phyloP scores from a whole-genome alignment of 2,113 vertebrate species.

The Alosa alosa region DNA sequence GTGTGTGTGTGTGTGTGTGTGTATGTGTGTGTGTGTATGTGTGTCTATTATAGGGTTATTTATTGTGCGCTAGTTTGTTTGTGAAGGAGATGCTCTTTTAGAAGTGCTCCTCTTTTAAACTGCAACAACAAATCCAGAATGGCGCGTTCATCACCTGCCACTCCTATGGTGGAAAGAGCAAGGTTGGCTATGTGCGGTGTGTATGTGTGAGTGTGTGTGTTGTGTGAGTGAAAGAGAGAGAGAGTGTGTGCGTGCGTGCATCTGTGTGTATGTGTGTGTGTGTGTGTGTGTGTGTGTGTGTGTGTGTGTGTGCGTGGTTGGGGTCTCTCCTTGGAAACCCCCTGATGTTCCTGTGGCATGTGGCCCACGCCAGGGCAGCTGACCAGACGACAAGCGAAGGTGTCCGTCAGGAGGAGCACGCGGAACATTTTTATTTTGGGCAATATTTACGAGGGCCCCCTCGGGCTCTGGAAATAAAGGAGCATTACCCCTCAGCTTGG shows the following conservation, averaged over 20 bases:
- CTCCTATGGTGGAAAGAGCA: background rate
- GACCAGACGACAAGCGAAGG: constrained; percentile 24
- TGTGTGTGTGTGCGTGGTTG: background rate
- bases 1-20: too few species aligned
- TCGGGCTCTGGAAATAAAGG: constrained; percentile 64
- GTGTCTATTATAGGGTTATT: too few species aligned
- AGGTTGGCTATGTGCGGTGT: background rate
- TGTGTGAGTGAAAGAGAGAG: background rate
- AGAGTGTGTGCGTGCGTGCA: background rate
- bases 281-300: background rate
- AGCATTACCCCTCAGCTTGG: constrained; percentile 69
- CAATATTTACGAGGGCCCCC: constrained; percentile 69
- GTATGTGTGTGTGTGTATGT: too few species aligned
- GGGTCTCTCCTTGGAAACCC: constrained; percentile 57
- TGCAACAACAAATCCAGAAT: background rate
- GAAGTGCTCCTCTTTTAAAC: background rate
- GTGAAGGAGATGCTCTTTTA: background rate
- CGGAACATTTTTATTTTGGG: constrained; percentile 71
- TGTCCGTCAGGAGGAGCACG: constrained; percentile 61
- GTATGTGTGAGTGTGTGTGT: background rate
- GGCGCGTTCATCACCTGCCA: background rate
- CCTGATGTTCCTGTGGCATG: constrained; percentile 58
- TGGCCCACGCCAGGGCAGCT: constrained; percentile 56
- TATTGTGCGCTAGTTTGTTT: background rate
- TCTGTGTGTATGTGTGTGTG: background rate